Percentiles rank a stretch among this genome's conserved stretches.
Conservation (phyloP, 2,113 vertebrate species). For the Capreolus pygargus region DNA sequence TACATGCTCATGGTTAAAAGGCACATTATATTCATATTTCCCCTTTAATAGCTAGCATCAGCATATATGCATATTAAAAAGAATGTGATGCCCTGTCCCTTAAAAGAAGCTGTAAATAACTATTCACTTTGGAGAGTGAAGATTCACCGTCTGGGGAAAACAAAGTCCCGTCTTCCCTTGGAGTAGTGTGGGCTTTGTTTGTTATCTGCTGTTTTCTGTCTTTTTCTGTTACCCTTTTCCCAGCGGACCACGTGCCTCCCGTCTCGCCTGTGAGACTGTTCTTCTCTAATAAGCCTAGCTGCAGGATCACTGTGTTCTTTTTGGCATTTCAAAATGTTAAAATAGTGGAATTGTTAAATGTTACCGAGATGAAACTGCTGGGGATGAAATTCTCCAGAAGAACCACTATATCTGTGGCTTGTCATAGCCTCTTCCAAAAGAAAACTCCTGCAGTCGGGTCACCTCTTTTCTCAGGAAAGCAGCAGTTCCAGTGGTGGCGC, state of each 20-base stretch:
- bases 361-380: constrained; percentile 69
- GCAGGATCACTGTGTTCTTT: constrained; percentile 70
- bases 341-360: constrained; percentile 77
- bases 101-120: not conserved
- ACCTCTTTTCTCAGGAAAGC: constrained; percentile 51
- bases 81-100: not conserved
- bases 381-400: constrained; percentile 67
- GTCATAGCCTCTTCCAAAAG: constrained; percentile 38
- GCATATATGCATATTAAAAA: not conserved
- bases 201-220: constrained; percentile 72
- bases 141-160: constrained; percentile 33
- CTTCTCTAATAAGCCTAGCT: constrained; percentile 66
- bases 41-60: constrained; percentile 8
- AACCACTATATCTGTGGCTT: constrained; percentile 70
- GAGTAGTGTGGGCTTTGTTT: constrained; percentile 48
- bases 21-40: not conserved
- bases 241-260: constrained; percentile 77
- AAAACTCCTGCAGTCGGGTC: constrained; percentile 39
- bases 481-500: constrained; percentile 60
- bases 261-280: constrained; percentile 75
- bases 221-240: constrained; percentile 81
- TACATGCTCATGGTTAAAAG: constrained; percentile 34
- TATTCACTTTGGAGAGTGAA: constrained; percentile 47
- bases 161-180: constrained; percentile 38
- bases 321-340: constrained; percentile 75